A percentile compares a stretch with the other conserved stretches of the same genome.
phyloP scores from a whole-genome alignment of 2,113 vertebrate species.

The Psephotus haematonotus region DNA sequence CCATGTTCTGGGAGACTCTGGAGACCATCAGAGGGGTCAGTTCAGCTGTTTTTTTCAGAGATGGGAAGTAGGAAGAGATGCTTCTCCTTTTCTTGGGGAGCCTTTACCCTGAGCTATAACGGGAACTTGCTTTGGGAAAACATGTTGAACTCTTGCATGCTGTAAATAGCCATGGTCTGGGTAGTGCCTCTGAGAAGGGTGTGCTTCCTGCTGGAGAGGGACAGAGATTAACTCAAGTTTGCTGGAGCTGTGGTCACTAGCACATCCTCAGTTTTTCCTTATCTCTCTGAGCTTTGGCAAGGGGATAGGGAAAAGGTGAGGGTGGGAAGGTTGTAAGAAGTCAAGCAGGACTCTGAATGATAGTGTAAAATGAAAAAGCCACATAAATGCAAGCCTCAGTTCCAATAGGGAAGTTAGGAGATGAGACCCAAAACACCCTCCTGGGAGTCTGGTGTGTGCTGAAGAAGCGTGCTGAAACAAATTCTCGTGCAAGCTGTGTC shows the following conservation, averaged over 20 bases:
- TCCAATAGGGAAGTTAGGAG: conserved; percentile 41
- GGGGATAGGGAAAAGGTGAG: background rate
- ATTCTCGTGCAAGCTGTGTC: conserved; percentile 41
- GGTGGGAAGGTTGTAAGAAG: background rate
- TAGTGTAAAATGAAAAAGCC: background rate
- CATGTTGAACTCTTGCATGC: background rate
- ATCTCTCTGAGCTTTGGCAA: background rate
- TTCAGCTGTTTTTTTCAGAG: background rate
- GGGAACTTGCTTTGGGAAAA: conserved; percentile 13
- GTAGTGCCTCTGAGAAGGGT: background rate
- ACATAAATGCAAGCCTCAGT: background rate
- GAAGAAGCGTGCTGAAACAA: conserved; percentile 30
- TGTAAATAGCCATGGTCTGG: conserved; percentile 4
- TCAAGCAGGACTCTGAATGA: background rate
- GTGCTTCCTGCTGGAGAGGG: background rate
- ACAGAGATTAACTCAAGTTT: background rate
- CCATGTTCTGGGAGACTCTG: background rate
- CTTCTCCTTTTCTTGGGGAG: conserved; percentile 2
- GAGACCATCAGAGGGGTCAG: background rate
- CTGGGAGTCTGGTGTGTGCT: conserved; percentile 3
- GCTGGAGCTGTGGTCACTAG: background rate
- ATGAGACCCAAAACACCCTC: conserved; percentile 28
- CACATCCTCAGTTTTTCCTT: background rate
- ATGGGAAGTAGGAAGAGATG: background rate
- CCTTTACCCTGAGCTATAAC: conserved; percentile 6